Conservation (phyloP, 2,888 invertebrate species). For the Euclidia mi region DNA sequence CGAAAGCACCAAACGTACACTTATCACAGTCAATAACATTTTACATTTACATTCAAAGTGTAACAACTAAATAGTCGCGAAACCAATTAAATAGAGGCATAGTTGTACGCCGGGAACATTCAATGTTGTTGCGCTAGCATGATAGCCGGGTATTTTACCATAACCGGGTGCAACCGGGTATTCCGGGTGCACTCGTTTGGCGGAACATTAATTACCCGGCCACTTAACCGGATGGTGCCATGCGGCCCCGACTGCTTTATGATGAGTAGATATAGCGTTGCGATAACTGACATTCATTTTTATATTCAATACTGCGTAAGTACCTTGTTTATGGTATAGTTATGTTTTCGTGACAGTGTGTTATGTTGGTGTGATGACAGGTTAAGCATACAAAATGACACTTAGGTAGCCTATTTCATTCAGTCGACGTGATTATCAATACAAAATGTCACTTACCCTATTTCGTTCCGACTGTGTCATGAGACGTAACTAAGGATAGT, state of each 20-base stretch:
- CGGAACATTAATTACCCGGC: slow-evolving; percentile 79
- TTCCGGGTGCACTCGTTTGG: slow-evolving; percentile 71
- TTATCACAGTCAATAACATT: background rate
- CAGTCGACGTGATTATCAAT: no score
- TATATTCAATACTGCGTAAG: slow-evolving; percentile 15
- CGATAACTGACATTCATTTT: slow-evolving; percentile 45
- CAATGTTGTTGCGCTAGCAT: slow-evolving; percentile 45
- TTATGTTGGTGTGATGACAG: no score
- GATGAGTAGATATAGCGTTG: slow-evolving; percentile 42
- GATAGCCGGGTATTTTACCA: slow-evolving; percentile 60
- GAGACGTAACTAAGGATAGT: no score
- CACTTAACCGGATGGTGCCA: slow-evolving; percentile 69
- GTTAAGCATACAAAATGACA: no score
- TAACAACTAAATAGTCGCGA: slow-evolving; percentile 37
- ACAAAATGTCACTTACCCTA: no score
- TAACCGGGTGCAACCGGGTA: slow-evolving; percentile 65
- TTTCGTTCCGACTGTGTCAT: no score
- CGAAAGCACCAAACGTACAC: background rate
- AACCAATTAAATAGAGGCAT: slow-evolving; percentile 18
- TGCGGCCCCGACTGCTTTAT: slow-evolving; percentile 55
- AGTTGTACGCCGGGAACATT: slow-evolving; percentile 34
- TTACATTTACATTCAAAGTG: slow-evolving; percentile 19
- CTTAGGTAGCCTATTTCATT: no score
- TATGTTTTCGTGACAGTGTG: no score
- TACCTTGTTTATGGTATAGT: background rate